Evolutionary conservation across 2,888 invertebrate genomes (phyloP), one percentile per base, ranked within the genome.

Genomic region (Limulus polyphemus): DNA sequence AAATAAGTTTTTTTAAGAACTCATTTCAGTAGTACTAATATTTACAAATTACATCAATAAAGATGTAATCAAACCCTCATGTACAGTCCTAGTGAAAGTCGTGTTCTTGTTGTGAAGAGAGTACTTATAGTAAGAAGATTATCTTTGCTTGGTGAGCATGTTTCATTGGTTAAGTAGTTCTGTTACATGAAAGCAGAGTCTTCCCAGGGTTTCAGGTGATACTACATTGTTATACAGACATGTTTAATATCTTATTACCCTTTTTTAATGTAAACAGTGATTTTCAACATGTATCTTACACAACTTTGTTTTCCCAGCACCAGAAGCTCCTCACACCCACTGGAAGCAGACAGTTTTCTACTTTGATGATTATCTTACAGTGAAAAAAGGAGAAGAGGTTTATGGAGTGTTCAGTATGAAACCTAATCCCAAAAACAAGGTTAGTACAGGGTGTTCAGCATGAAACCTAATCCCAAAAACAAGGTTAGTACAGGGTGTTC

Each of bases 291-390:
- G 14, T 13, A 7, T n/a, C 1, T 50, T n/a, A 50, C 50, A 5
- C 3, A 3, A 50, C 17, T 52, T 13, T 52, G 11, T 61, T 62
- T n/a, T 59, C 32, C 11, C 48, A 62, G 93, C 93, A 0, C 99
- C 99, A 0, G 98, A 98, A 75, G 88, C 92, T 1, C 90, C 90
- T 48, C 98, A 99, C 79, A 99, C 99, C 32, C 99, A 99, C 78
- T 99, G 99, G 99, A 99, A 99, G 77, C 95, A 97, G 78, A 90
- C 89, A 10, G 98, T 99, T 58, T 99, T 99, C 80, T 99, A 99
- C 77, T 86, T 98, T 72, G 90, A 94, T 74, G 94, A 98, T 72
- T 93, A 92, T 74, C 84, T 99, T 81, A 99, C 99, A 2, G 93
- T 92, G 49, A 97, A 97, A 76, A 91, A 92, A 73, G 79, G 78